Evolutionary conservation across 2,888 invertebrate genomes (phyloP), one percentile per base, ranked within the genome.

Genomic region (Troilus luridus): DNA sequence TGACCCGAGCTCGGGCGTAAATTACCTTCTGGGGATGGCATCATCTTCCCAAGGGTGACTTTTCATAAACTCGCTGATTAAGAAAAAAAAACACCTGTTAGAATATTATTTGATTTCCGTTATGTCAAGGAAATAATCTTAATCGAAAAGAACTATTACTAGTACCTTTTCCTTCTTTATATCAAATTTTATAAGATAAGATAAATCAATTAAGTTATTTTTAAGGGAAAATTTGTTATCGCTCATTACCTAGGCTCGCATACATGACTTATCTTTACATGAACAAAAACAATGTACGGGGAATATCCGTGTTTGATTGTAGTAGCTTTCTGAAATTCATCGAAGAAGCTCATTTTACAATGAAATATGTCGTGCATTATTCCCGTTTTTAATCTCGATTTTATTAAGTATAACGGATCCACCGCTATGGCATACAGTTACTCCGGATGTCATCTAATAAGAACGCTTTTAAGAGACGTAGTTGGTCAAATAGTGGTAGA

Each of bases 371-470:
- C 72, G 72, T 8, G 41, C 6, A 14, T 77, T 77, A 77, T 41
- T 41, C 27, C 27, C 7, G 41, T 19, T 77, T 77, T 77, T 77
- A 41, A 77, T 77, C 41, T 19, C 17, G 72, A 77, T 77, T 77
- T n/a, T 41, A 77, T 41, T 77, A 77, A 77, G 72, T 85, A 56
- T 85, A 85, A 85, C 85, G 85, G 85, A 85, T 77, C 41, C 72
- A 41, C 72, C 72, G 85, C n/a, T 58, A 58, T 11, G 56, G n/a
- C 21, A 21, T 85, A 85, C 85, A 56, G 85, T 85, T 85, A 85
- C 85, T n/a, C n/a, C n/a, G 0, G 9, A 21, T 14, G 12, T 56
- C 85, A n/a, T 56, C 85, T 56, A 14, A 85, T 41, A 41, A 41
- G 41, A 41, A 41, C 41, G 54, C 81, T 54, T 54, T 41, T 41